Base-by-base conservation (phyloP, 2,113 vertebrate genomes). In the Anser brachyrhynchus region DNA sequence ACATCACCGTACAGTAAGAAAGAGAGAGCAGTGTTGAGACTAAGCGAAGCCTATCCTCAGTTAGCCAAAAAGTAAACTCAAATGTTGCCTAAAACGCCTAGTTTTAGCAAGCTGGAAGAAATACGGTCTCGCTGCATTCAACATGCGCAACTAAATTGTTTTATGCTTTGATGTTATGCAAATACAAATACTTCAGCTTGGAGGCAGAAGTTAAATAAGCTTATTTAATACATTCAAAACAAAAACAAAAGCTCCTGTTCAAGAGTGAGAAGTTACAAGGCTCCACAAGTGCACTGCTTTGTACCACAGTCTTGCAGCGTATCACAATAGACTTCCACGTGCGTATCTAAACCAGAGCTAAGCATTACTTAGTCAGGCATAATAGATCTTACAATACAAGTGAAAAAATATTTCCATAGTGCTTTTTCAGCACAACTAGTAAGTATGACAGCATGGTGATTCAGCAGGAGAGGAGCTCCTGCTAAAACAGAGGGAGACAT, bases 321-420 rank as follows among this genome's bases (percentile, higher is more conserved):
- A 44, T 74, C 29, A 9, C 5, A 29, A 70, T 1, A 5, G 65
- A 64, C 41, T 49, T 83, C n/a, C 52, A 81, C 0, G 2, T n/a
- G 74, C 13, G 4, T 33, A 39, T 22, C 59, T 91, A 80, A 92
- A 86, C 12, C 41, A 55, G 77, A 88, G 64, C 39, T 77, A 25
- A 87, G 54, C 33, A 26, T 76, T 80, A 77, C 29, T 76, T 77
- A 41, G 57, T 29, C 73, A 54, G 52, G 33, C 76, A 58, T 16
- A 92, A 92, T 0, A 90, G 37, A 87, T 49, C 49, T 64, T 74
- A 76, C 65, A 78, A 65, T 5, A 31, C 21, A 89, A 90, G 62
- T 54, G 43, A 65, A 91, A 89, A 51, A 51, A 84, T 65, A 91
- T 75, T 94, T 93, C 95, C 71, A 84, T 5, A 89, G 43, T 89